phyloP scores from a whole-genome alignment of 2,113 vertebrate species.

The Tenebrosternarchus preto region DNA sequence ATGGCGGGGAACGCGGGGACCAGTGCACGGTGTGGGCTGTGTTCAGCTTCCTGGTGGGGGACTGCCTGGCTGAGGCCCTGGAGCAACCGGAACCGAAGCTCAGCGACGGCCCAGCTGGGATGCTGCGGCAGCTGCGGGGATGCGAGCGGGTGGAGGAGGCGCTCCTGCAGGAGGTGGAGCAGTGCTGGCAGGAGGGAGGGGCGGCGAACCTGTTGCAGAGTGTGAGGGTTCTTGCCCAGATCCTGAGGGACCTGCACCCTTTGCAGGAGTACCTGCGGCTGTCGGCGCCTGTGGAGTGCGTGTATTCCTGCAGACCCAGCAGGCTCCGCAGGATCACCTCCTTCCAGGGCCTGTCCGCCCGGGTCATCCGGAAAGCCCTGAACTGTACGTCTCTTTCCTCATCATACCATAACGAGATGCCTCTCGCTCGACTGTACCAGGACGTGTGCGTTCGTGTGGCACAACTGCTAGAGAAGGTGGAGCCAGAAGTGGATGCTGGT shows the following conservation, averaged over 20 bases:
- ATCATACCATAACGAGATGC: background rate
- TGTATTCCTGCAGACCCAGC: slow-evolving; percentile 52
- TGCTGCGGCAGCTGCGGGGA: slow-evolving; percentile 46
- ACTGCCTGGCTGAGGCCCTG: slow-evolving; percentile 56
- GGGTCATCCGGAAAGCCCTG: slow-evolving; percentile 55
- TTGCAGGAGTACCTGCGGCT: slow-evolving; percentile 40
- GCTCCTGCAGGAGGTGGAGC: slow-evolving; percentile 56
- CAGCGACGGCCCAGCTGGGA: slow-evolving; percentile 6
- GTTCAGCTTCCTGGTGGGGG: slow-evolving; percentile 60
- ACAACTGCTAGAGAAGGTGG: slow-evolving; percentile 37
- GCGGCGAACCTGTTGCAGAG: slow-evolving; percentile 50
- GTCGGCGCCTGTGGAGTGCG: slow-evolving; percentile 32
- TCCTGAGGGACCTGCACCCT: slow-evolving; percentile 58
- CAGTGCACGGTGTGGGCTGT: slow-evolving; percentile 44
- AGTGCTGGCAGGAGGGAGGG: slow-evolving; percentile 54
- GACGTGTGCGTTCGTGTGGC: slow-evolving; percentile 47
- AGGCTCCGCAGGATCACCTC: slow-evolving; percentile 57
- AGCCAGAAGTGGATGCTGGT: background rate
- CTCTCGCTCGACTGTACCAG: slow-evolving; percentile 41
- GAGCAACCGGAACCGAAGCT: slow-evolving; percentile 50
- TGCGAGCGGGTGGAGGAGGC: slow-evolving; percentile 40
- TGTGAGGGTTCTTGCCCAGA: slow-evolving; percentile 55
- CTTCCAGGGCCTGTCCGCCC: slow-evolving; percentile 54
- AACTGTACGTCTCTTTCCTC: background rate
- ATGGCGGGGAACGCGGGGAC: slow-evolving; percentile 3